A percentile compares a stretch with the other conserved stretches of the same genome.
Evolutionary conservation across 2,797 vertebrate genomes (phyloP).

Genomic region (Halcyon smyrnensis): DNA sequence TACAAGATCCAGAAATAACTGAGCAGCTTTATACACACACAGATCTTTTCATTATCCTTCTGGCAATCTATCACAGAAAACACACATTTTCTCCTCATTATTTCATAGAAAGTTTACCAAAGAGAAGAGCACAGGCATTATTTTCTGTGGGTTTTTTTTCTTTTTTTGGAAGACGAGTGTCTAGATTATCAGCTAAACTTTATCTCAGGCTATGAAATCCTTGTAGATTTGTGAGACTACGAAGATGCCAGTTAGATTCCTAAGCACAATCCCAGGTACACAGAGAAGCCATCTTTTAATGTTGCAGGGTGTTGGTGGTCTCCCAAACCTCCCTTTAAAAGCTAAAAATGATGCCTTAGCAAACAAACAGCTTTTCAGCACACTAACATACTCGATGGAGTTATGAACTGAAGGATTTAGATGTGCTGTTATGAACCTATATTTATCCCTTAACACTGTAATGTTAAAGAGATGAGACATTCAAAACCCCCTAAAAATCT

Average conservation of each 20-base stretch:
- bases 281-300: neutral
- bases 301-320: neutral
- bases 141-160: neutral
- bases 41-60: neutral
- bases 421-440: neutral
- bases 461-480: neutral
- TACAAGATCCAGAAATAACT: constrained; percentile 1
- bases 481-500: neutral
- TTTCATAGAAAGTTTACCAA: neutral
- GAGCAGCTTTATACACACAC: neutral
- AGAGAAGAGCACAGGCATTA: neutral
- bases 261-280: neutral
- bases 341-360: neutral
- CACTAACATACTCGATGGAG: neutral
- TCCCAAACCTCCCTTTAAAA: neutral
- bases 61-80: neutral
- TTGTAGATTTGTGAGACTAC: neutral
- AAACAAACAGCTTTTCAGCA: neutral
- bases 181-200: neutral
- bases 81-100: neutral
- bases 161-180: neutral
- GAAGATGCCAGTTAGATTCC: neutral
- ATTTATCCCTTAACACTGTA: neutral
- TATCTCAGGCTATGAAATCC: neutral
- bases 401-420: neutral